These are phyloP conservation scores for Sisyra nigra DNA, from an alignment of 2,888 invertebrate species.

Conservation along the genomic window DNA sequence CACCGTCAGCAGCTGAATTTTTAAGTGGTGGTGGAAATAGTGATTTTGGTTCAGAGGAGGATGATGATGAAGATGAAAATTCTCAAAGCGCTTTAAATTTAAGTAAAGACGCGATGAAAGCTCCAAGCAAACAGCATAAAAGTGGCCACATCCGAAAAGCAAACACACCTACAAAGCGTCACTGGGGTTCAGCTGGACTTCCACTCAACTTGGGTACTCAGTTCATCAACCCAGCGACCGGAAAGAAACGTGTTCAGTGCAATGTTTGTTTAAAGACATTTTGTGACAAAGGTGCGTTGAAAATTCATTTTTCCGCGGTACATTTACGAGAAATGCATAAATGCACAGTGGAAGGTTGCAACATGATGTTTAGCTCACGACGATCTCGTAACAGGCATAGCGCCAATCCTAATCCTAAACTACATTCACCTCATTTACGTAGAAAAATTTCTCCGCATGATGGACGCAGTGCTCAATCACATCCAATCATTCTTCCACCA, in stretches of 20 bases:
- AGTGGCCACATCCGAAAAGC: constrained; percentile 42
- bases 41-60: constrained; percentile 38
- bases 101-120: constrained; percentile 38
- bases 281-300: constrained; percentile 98
- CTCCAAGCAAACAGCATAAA: constrained; percentile 28
- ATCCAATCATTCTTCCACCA: constrained; percentile 62
- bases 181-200: constrained; percentile 59
- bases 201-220: constrained; percentile 76
- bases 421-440: constrained; percentile 88
- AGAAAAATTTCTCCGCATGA: constrained; percentile 91
- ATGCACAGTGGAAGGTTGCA: constrained; percentile 96
- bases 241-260: constrained; percentile 94
- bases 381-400: constrained; percentile 91
- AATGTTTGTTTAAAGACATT: constrained; percentile 97
- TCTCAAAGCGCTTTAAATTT: constrained; percentile 46
- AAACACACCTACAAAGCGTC: constrained; percentile 60
- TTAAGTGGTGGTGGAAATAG: constrained; percentile 26
- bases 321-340: constrained; percentile 99
- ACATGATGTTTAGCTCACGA: constrained; percentile 98
- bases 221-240: constrained; percentile 82
- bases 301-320: constrained; percentile 98
- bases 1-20: constrained; percentile 25
- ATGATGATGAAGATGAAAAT: constrained; percentile 41
- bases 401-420: constrained; percentile 95
- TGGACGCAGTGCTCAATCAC: constrained; percentile 76